Percentiles rank a stretch among this genome's conserved stretches.
These are phyloP conservation scores for Neomonachus schauinslandi DNA, from an alignment of 2,113 vertebrate species.

Conservation along the genomic window DNA sequence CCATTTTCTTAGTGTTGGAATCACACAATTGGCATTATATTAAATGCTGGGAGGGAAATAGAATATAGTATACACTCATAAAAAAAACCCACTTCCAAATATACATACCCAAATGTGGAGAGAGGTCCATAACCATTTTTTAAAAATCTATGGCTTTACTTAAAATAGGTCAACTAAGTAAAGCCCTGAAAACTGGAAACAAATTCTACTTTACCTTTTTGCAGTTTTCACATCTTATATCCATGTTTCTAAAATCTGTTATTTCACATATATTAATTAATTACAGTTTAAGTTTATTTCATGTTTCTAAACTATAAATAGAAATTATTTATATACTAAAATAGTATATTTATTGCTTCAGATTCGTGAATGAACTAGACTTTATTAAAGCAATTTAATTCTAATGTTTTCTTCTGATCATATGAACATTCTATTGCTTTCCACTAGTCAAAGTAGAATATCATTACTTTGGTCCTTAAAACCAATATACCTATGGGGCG, in stretches of 20 bases:
- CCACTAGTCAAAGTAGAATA: background rate
- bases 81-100: background rate
- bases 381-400: background rate
- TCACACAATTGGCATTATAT: conserved; percentile 42
- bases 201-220: background rate
- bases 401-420: background rate
- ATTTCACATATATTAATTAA: background rate
- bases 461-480: background rate
- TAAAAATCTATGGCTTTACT: background rate
- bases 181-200: background rate
- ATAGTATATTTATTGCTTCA: background rate
- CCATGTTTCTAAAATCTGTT: background rate
- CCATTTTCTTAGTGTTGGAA: conserved; percentile 39
- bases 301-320: background rate
- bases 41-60: background rate
- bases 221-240: background rate
- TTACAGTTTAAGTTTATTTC: background rate
- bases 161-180: background rate
- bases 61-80: background rate
- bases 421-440: background rate
- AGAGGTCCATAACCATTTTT: background rate
- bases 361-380: background rate
- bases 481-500: background rate
- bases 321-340: background rate
- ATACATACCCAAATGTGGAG: background rate